phyloP scores from a whole-genome alignment of 2,113 vertebrate species.

The Chaetorhynchus papuensis region DNA sequence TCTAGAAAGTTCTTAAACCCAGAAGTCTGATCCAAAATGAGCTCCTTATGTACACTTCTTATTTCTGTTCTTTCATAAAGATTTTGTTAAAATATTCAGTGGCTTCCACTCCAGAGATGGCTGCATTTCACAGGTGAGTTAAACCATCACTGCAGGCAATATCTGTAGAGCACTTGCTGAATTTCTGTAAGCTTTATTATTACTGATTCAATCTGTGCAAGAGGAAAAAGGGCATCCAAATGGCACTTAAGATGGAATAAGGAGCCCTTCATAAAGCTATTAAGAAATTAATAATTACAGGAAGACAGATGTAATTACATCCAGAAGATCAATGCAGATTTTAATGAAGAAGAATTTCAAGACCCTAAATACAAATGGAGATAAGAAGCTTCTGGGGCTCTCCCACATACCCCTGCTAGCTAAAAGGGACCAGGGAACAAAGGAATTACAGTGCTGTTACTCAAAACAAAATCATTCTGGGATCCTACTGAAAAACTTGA shows the following conservation, averaged over 20 bases:
- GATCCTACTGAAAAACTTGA: background rate
- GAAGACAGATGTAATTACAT: conserved; percentile 60
- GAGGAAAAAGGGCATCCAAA: conserved; percentile 54
- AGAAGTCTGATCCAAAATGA: background rate
- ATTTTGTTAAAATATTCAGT: background rate
- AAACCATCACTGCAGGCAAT: background rate
- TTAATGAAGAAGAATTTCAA: conserved; percentile 52
- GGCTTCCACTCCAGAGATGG: background rate
- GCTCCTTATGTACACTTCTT: background rate
- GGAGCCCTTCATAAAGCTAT: conserved; percentile 59
- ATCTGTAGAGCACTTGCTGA: conserved; percentile 33
- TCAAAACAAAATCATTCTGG: background rate
- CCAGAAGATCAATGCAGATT: conserved; percentile 47
- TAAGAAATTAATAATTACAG: conserved; percentile 67
- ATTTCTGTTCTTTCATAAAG: background rate
- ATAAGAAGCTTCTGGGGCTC: background rate
- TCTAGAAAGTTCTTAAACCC: background rate
- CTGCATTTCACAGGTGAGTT: conserved; percentile 44
- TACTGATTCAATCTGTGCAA: conserved; percentile 34
- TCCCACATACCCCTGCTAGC: background rate
- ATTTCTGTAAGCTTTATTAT: conserved; percentile 38
- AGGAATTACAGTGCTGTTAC: background rate
- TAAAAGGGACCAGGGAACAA: background rate
- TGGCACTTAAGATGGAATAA: conserved; percentile 54
- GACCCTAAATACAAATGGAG: conserved; percentile 30